A percentile compares a stretch with the other conserved stretches of the same genome.
These are phyloP conservation scores for Tigriopus japonicus DNA, from an alignment of 1,140 invertebrate species.

Conservation along the genomic window DNA sequence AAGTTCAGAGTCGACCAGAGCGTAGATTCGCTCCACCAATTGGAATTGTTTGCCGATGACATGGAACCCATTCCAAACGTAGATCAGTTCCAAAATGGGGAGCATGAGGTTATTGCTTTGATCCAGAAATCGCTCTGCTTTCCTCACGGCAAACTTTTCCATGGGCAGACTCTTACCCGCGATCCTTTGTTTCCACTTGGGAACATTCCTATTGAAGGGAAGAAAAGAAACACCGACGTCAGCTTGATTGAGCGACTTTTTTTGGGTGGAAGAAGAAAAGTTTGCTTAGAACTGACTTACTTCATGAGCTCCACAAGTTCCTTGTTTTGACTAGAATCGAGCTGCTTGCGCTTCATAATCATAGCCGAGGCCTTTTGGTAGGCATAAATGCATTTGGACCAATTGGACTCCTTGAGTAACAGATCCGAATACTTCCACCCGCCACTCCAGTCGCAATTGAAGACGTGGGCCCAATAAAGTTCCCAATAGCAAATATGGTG, in stretches of 20 bases:
- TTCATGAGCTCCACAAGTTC: conserved; percentile 24
- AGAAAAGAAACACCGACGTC: conserved; percentile 8
- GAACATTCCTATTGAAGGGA: conserved; percentile 41
- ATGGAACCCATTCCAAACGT: conserved; percentile 82
- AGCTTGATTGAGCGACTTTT: too few species aligned
- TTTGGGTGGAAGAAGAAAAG: too few species aligned
- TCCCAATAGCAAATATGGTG: conserved; percentile 93
- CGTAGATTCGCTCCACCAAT: conserved; percentile 44
- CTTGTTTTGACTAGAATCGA: conserved; percentile 17
- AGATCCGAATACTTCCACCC: conserved; percentile 48
- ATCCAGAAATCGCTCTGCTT: conserved; percentile 51
- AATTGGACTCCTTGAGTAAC: conserved; percentile 56
- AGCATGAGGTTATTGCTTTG: conserved; percentile 53
- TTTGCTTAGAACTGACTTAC: conserved; percentile 22
- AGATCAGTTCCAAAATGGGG: conserved; percentile 70
- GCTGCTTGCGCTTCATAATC: conserved; percentile 35
- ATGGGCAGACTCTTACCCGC: conserved; percentile 89
- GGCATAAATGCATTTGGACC: conserved; percentile 75
- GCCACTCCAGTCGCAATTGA: conserved; percentile 27
- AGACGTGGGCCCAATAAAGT: conserved; percentile 64
- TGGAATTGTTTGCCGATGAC: conserved; percentile 55
- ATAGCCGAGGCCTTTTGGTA: conserved; percentile 70
- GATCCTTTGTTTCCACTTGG: conserved; percentile 63
- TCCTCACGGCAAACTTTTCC: conserved; percentile 83
- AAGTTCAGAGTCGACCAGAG: conserved; percentile 20